Evolutionary conservation across 2,888 invertebrate genomes (phyloP).

Genomic region (Eilema caniola): DNA sequence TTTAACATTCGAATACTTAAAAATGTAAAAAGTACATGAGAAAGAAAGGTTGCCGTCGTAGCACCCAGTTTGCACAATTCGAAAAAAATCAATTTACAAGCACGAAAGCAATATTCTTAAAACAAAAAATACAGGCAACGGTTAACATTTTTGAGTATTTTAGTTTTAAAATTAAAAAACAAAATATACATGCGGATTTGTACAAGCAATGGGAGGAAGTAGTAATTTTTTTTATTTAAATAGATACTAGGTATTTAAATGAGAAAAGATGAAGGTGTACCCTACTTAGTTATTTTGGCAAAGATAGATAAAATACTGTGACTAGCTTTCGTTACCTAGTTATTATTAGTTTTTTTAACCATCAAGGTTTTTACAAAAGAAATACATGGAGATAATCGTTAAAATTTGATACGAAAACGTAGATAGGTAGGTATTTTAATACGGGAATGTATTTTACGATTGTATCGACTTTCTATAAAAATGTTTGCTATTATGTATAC

Average conservation of each 20-base stretch:
- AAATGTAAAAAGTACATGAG: slow-evolving; percentile 61
- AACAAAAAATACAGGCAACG: slow-evolving; percentile 20
- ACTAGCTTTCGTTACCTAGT: slow-evolving; percentile 61
- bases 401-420: slow-evolving; percentile 84
- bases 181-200: slow-evolving; percentile 27
- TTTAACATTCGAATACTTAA: slow-evolving; percentile 52
- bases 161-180: slow-evolving; percentile 26
- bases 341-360: slow-evolving; percentile 62
- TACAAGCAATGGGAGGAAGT: slow-evolving; percentile 36
- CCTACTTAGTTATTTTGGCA: slow-evolving; percentile 47
- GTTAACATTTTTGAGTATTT: slow-evolving; percentile 25
- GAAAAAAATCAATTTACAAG: slow-evolving; percentile 49
- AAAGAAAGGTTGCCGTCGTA: slow-evolving; percentile 72
- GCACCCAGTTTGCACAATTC: slow-evolving; percentile 78
- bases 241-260: slow-evolving; percentile 29
- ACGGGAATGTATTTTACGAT: slow-evolving; percentile 80
- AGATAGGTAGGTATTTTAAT: slow-evolving; percentile 86
- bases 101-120: slow-evolving; percentile 50
- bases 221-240: slow-evolving; percentile 31
- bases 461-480: slow-evolving; percentile 66
- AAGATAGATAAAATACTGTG: slow-evolving; percentile 47
- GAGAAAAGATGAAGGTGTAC: slow-evolving; percentile 26
- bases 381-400: slow-evolving; percentile 65
- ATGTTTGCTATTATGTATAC: slow-evolving; percentile 67
- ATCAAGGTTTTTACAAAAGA: slow-evolving; percentile 66